A percentile compares a stretch with the other conserved stretches of the same genome.
Evolutionary conservation across 2,888 invertebrate species (phyloP).

Genomic region (Lasioglossum calceatum): DNA sequence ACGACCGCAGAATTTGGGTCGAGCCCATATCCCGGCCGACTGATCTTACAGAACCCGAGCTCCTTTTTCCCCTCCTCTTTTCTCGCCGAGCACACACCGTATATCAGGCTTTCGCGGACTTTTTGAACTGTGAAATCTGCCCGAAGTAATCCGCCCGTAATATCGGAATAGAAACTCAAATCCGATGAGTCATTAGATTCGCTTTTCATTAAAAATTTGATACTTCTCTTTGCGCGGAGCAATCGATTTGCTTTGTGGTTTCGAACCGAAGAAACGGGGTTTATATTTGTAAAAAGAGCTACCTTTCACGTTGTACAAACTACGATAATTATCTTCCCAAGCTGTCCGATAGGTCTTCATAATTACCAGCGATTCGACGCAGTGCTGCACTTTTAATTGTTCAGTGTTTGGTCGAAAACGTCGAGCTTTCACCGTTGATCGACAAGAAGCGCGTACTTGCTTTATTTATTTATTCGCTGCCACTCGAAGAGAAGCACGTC

Average conservation of each 20-base stretch:
- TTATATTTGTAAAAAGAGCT: not conserved
- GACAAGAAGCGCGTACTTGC: not conserved
- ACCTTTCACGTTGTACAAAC: not conserved
- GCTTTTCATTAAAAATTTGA: not conserved
- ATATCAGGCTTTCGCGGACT: not conserved
- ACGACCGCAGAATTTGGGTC: conserved; percentile 37
- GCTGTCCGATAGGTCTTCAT: not conserved
- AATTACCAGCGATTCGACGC: conserved; percentile 6
- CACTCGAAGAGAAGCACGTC: not conserved
- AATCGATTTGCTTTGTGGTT: not conserved
- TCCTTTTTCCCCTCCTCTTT: not conserved
- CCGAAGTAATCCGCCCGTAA: not conserved
- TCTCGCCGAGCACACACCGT: not conserved
- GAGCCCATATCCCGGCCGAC: conserved; percentile 34
- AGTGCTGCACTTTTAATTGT: not conserved
- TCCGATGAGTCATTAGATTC: not conserved
- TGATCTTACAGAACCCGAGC: conserved; percentile 4
- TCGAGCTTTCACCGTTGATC: conserved; percentile 18
- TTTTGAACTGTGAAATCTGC: not conserved
- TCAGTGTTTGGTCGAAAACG: not conserved
- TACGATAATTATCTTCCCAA: not conserved
- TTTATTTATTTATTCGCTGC: too few relatives aligned
- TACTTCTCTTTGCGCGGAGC: not conserved
- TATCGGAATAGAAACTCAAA: not conserved
- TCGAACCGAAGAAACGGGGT: too few relatives aligned